These are phyloP conservation scores for Austrolebias charrua DNA, from an alignment of 2,797 vertebrate species.

Conservation along the genomic window DNA sequence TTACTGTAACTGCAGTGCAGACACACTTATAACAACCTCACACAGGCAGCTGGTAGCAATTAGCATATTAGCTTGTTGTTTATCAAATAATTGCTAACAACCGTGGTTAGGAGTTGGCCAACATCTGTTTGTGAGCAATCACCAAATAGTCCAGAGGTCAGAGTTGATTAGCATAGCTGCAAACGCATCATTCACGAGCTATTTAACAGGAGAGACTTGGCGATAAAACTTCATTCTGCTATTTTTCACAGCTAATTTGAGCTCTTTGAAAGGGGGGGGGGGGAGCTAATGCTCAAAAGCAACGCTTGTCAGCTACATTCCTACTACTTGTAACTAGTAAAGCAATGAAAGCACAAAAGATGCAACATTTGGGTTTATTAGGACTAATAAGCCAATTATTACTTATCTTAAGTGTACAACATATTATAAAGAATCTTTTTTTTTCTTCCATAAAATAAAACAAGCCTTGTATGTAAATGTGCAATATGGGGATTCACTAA, in stretches of 20 bases:
- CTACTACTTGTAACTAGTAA: conserved; percentile 62
- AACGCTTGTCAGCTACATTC: conserved; percentile 56
- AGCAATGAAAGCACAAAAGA: conserved; percentile 58
- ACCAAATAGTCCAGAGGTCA: conserved; percentile 75
- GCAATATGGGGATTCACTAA: neutral
- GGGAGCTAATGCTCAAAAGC: conserved; percentile 61
- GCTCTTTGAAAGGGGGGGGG: conserved; percentile 69
- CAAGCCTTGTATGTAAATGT: neutral
- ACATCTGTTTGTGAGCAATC: conserved; percentile 79
- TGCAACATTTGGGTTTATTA: conserved; percentile 11
- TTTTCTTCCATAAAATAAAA: too few species aligned
- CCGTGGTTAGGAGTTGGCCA: conserved; percentile 61
- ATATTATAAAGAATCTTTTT: neutral
- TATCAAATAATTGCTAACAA: conserved; percentile 82
- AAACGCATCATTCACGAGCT: conserved; percentile 77
- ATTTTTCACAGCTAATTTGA: conserved; percentile 59
- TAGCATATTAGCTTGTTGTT: conserved; percentile 81
- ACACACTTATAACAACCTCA: conserved; percentile 65
- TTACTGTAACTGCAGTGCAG: conserved; percentile 75
- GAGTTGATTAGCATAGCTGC: conserved; percentile 68
- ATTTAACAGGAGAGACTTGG: conserved; percentile 65
- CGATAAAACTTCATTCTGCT: conserved; percentile 47
- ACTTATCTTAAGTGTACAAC: neutral
- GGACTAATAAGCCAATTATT: neutral
- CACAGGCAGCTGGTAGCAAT: conserved; percentile 75